Conservation (phyloP, 2,797 vertebrate species). For the Squalus acanthias region DNA sequence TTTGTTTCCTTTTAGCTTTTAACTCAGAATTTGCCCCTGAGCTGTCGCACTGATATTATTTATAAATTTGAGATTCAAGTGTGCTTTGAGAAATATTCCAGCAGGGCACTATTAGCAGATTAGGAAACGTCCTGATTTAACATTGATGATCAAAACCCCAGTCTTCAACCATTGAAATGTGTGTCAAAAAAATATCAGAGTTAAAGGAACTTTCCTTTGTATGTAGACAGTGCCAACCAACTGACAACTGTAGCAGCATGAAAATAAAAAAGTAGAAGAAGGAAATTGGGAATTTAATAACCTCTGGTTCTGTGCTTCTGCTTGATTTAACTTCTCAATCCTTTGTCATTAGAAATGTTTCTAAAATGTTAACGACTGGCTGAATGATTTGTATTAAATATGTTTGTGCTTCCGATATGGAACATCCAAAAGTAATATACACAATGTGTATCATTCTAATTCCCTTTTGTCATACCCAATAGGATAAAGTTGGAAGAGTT, state of each 20-base stretch:
- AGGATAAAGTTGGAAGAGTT: background rate
- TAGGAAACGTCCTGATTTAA: background rate
- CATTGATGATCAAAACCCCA: background rate
- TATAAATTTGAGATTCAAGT: background rate
- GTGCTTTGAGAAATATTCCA: background rate
- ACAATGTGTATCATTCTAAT: too few species aligned
- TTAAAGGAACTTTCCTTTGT: background rate
- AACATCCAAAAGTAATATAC: background rate
- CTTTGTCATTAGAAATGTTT: background rate
- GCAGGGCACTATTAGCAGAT: too few species aligned
- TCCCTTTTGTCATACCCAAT: background rate
- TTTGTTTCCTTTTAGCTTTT: background rate
- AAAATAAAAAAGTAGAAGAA: background rate
- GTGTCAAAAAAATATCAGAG: background rate
- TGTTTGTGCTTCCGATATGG: background rate
- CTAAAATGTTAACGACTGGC: background rate
- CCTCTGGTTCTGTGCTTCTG: background rate
- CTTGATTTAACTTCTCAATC: background rate
- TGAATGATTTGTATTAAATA: background rate
- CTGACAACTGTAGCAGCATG: background rate
- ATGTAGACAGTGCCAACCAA: background rate
- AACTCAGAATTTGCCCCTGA: background rate
- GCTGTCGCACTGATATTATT: background rate
- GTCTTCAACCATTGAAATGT: background rate
- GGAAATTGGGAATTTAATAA: background rate